These are phyloP conservation scores for Anarhynchus alexandrinus DNA, from an alignment of 2,113 vertebrate species.

Conservation along the genomic window DNA sequence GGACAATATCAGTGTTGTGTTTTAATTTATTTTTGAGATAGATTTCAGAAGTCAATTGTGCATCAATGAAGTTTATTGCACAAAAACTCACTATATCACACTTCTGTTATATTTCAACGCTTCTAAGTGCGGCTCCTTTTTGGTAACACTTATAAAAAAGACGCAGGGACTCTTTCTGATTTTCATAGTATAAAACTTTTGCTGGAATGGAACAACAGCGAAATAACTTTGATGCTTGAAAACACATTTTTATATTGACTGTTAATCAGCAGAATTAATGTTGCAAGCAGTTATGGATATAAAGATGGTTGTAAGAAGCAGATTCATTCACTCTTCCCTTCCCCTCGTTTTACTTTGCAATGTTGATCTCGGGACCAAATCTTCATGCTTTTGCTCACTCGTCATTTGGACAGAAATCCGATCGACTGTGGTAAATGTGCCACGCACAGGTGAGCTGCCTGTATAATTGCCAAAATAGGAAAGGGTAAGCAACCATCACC, in stretches of 20 bases:
- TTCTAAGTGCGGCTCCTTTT: neutral
- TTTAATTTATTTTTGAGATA: too few relatives aligned
- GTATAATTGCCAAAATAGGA: neutral
- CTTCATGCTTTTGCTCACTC: neutral
- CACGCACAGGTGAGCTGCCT: neutral
- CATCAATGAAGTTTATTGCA: neutral
- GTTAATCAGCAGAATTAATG: neutral
- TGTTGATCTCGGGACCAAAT: neutral
- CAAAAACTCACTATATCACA: neutral
- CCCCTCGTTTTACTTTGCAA: accelerated
- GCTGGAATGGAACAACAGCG: neutral
- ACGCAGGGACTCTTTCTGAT: neutral
- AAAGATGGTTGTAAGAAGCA: neutral
- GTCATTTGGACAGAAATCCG: neutral
- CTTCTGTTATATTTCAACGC: neutral
- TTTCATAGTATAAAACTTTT: neutral
- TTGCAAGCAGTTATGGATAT: neutral
- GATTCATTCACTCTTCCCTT: neutral
- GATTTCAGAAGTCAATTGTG: neutral
- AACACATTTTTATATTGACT: neutral
- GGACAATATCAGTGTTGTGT: neutral
- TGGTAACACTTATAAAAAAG: neutral
- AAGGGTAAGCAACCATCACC: neutral
- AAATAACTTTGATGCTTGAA: neutral
- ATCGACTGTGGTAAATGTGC: neutral